These are phyloP conservation scores for Mimumesa dahlbomi DNA, from an alignment of 2,888 invertebrate species.

Conservation along the genomic window DNA sequence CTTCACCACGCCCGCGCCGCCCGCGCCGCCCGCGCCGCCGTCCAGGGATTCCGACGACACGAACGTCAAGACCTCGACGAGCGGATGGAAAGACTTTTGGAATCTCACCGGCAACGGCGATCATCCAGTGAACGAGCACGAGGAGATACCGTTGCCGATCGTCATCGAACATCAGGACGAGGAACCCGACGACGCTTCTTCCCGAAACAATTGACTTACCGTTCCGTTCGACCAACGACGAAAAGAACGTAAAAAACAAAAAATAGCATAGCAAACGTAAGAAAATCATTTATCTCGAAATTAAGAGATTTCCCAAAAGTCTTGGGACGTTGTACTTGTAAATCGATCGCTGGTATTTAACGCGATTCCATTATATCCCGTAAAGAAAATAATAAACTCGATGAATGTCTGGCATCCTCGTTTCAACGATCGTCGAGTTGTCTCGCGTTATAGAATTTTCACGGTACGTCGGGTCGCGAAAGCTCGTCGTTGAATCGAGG, in stretches of 20 bases:
- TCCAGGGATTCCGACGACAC: not conserved
- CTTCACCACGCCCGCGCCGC: conserved; percentile 4
- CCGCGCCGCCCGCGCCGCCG: too few species aligned
- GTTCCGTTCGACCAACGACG: not conserved
- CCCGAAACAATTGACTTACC: not conserved
- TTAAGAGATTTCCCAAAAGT: too few species aligned
- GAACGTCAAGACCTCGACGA: accelerated
- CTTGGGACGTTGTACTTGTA: too few species aligned
- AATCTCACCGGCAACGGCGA: not conserved
- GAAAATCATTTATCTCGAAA: too few species aligned
- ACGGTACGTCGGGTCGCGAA: not conserved
- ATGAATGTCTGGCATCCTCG: too few species aligned
- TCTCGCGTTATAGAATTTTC: conserved; percentile 3
- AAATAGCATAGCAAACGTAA: too few species aligned
- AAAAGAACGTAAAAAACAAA: too few species aligned
- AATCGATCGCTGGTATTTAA: too few species aligned
- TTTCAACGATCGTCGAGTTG: too few species aligned
- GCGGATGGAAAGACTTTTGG: not conserved
- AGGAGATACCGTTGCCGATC: not conserved
- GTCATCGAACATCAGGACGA: not conserved
- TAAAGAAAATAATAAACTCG: too few species aligned
- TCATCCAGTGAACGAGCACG: too few species aligned
- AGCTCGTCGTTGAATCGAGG: conserved; percentile 22
- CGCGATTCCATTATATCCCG: too few species aligned
- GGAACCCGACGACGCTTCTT: not conserved